Conservation (phyloP, 2,797 vertebrate genomes). For the Protonibea diacanthus region DNA sequence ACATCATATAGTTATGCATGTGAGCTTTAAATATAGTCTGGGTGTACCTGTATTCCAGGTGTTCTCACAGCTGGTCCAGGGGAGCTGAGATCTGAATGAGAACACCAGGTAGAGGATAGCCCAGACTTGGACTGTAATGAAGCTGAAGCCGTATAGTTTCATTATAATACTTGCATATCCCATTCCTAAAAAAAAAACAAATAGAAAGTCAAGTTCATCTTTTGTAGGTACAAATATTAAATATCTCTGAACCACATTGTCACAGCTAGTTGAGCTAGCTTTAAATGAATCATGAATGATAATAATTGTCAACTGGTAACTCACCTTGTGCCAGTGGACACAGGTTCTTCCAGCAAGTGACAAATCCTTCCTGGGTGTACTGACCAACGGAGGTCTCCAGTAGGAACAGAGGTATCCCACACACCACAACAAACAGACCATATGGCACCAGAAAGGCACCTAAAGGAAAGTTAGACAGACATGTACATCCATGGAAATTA, state of each 20-base stretch:
- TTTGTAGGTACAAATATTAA: no score
- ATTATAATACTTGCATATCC: slow-evolving; percentile 65
- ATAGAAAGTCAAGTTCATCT: no score
- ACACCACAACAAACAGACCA: slow-evolving; percentile 61
- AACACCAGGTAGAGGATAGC: slow-evolving; percentile 72
- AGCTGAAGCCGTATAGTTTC: slow-evolving; percentile 57
- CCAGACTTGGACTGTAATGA: slow-evolving; percentile 69
- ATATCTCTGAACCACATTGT: no score
- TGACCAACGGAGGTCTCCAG: slow-evolving; percentile 75
- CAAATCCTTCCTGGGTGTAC: slow-evolving; percentile 75
- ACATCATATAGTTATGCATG: no score
- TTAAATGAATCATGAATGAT: no score
- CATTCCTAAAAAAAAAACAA: slow-evolving; percentile 25
- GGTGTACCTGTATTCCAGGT: slow-evolving; percentile 72
- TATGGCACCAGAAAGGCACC: slow-evolving; percentile 78
- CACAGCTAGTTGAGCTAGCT: no score
- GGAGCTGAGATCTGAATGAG: slow-evolving; percentile 69
- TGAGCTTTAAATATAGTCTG: not conserved
- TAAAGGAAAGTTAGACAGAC: not conserved
- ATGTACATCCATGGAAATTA: no score
- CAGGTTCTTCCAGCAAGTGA: slow-evolving; percentile 75
- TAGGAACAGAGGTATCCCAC: slow-evolving; percentile 77
- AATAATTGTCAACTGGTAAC: not conserved
- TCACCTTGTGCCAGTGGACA: slow-evolving; percentile 77
- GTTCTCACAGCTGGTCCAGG: slow-evolving; percentile 75